Evolutionary conservation across 2,888 invertebrate genomes (phyloP).

Genomic region (Ceraclea dissimilis): DNA sequence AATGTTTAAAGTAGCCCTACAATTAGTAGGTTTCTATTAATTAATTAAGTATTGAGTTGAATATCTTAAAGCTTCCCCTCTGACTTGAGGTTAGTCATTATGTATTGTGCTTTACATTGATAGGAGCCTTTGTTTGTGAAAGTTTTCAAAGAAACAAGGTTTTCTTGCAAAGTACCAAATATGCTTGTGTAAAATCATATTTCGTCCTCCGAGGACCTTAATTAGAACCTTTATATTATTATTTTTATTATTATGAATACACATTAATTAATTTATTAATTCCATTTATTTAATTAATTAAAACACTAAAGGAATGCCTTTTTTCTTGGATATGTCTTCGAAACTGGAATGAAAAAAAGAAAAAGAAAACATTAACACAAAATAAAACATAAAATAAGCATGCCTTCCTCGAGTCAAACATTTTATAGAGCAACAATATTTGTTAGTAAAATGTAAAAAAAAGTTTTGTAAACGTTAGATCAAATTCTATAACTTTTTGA

Average conservation of each 20-base stretch:
- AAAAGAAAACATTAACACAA: neutral
- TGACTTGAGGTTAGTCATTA: neutral
- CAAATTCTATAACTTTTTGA: no score
- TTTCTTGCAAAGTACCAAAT: slow-evolving; percentile 11
- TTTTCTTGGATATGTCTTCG: neutral
- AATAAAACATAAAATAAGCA: neutral
- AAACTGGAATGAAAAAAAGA: neutral
- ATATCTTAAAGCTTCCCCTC: no score
- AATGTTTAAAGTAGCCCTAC: no score
- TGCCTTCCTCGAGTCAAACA: no score
- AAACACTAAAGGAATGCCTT: neutral
- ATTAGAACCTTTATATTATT: neutral
- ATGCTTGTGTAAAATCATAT: slow-evolving; percentile 15
- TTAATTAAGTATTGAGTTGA: no score
- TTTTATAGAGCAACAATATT: no score
- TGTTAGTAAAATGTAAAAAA: no score
- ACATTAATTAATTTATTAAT: neutral
- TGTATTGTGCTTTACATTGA: no score
- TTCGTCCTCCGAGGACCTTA: neutral
- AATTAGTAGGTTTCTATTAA: no score
- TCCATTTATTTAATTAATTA: neutral
- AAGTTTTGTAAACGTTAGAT: no score
- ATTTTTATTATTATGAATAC: neutral
- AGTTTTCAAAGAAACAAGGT: neutral
- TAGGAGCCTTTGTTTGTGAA: no score